Evolutionary conservation across 1,140 invertebrate genomes (phyloP).

Genomic region (Rhizoglyphus robini): DNA sequence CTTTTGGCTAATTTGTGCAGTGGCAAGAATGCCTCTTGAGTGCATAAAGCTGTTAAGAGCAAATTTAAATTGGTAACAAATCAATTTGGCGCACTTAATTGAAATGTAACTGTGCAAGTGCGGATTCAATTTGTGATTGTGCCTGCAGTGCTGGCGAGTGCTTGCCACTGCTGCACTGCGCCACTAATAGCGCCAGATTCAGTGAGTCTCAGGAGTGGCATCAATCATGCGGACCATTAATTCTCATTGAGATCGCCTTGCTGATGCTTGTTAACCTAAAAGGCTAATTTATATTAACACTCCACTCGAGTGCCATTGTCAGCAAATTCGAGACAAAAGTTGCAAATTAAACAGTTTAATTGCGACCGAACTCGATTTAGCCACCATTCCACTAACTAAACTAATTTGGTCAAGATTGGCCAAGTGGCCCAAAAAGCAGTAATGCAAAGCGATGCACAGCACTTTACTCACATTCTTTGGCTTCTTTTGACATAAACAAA

Average conservation of each 20-base stretch:
- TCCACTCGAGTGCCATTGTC: not conserved
- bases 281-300: conserved; percentile 14
- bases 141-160: not conserved
- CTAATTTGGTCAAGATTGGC: not conserved
- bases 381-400: not conserved
- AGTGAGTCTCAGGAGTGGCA: not conserved
- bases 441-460: too few relatives aligned
- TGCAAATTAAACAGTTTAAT: conserved; percentile 12
- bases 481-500: not conserved
- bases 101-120: conserved; percentile 13
- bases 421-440: too few relatives aligned
- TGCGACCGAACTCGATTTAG: conserved; percentile 10
- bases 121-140: conserved; percentile 2
- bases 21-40: conserved; percentile 10
- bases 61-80: conserved; percentile 14
- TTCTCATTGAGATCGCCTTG: not conserved
- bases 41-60: conserved; percentile 3
- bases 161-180: not conserved
- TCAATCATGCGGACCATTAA: conserved; percentile 11
- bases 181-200: not conserved
- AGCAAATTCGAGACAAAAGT: conserved; percentile 1
- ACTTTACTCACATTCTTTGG: conserved; percentile 16
- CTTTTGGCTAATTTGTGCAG: conserved; percentile 8
- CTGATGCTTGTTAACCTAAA: conserved; percentile 7
- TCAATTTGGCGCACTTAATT: conserved; percentile 14